Percentiles rank a stretch among this genome's conserved stretches.
These are phyloP conservation scores for Diplosoma virens DNA, from an alignment of 23 tunicate species.

Conservation along the genomic window DNA sequence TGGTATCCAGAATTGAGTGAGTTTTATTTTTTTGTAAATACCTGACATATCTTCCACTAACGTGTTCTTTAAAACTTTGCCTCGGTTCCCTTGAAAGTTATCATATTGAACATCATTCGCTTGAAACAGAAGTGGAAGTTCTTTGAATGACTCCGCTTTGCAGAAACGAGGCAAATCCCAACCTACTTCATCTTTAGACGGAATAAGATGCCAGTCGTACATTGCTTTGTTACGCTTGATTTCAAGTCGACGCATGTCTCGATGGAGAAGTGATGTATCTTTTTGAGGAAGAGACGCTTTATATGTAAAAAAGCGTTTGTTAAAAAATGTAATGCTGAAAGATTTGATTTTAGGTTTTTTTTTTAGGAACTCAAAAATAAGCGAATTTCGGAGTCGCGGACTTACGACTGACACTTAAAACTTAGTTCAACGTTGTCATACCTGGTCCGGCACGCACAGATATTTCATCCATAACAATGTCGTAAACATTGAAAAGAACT, in stretches of 20 bases:
- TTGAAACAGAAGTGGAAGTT: conserved; percentile 26
- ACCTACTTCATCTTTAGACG: conserved; percentile 14
- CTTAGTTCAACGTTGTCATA: not conserved
- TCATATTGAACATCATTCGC: not conserved
- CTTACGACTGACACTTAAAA: not conserved
- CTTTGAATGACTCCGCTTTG: not conserved
- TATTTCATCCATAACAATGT: conserved; percentile 7
- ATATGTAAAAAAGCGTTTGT: no score
- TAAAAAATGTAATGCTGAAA: not conserved
- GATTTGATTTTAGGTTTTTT: not conserved
- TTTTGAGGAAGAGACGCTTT: conserved; percentile 12
- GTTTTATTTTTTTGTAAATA: no score
- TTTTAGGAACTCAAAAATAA: no score
- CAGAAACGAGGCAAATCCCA: conserved; percentile 27
- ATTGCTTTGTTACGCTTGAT: not conserved
- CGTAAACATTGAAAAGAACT: not conserved
- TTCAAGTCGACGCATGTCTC: conserved; percentile 21
- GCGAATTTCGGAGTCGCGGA: no score
- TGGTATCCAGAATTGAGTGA: no score
- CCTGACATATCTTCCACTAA: not conserved
- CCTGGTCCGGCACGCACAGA: not conserved
- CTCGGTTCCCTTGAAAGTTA: not conserved
- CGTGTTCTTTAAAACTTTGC: not conserved
- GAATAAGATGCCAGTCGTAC: conserved; percentile 18
- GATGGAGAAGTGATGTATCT: not conserved